Evolutionary conservation across 1,140 invertebrate species (phyloP).

Genomic region (Penaeus japonicus): DNA sequence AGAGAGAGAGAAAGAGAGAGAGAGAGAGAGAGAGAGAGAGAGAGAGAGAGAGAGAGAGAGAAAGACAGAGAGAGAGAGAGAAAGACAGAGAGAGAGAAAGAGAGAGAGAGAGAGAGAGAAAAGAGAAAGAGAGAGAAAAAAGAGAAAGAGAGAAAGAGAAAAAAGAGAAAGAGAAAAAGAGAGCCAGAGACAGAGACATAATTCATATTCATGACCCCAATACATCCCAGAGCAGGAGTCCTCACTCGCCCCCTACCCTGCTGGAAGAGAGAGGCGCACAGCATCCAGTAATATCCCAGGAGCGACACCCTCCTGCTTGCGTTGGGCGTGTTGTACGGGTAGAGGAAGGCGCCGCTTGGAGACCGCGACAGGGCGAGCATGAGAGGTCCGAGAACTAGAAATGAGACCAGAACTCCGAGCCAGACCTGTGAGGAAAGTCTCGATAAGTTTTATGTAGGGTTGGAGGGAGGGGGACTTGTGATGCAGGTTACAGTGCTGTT

Average conservation of each 20-base stretch:
- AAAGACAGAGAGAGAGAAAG: not conserved
- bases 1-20: too few relatives aligned
- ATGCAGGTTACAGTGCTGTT: too few relatives aligned
- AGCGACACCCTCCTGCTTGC: not conserved
- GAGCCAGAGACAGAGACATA: not conserved
- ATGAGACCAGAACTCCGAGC: not conserved
- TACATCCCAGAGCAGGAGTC: too few relatives aligned
- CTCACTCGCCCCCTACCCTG: not conserved
- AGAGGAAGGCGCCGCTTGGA: not conserved
- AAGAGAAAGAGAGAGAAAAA: too few relatives aligned
- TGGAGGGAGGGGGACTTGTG: too few relatives aligned
- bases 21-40: too few relatives aligned
- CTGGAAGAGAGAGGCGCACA: slow-evolving; percentile 6
- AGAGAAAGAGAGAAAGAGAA: too few relatives aligned
- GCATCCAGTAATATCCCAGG: slow-evolving; percentile 13
- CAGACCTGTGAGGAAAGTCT: not conserved
- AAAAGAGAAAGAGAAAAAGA: not conserved
- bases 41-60: too few relatives aligned
- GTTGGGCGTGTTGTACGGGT: not conserved
- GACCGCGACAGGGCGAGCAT: not conserved
- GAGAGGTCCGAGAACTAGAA: not conserved
- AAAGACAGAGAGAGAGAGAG: too few relatives aligned
- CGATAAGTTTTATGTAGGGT: too few relatives aligned
- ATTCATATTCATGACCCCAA: not conserved
- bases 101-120: too few relatives aligned